These are phyloP conservation scores for Gambusia yucatana DNA, from an alignment of 2,797 vertebrate genomes.

Conservation along the genomic window DNA sequence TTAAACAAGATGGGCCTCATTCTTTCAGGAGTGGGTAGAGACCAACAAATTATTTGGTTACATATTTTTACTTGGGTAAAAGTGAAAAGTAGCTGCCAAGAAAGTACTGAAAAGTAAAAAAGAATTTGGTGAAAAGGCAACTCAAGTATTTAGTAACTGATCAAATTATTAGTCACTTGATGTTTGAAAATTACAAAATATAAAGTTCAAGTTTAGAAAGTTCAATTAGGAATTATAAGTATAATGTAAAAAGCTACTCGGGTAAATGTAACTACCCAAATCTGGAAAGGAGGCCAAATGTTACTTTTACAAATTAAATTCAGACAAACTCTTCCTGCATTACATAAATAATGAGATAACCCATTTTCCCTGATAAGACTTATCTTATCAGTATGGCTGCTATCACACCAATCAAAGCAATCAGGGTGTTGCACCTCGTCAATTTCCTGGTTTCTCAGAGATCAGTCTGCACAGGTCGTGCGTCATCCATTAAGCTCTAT, in stretches of 20 bases:
- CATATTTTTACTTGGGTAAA: too few species aligned
- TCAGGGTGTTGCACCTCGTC: background rate
- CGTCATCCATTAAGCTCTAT: constrained; percentile 56
- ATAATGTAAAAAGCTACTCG: too few species aligned
- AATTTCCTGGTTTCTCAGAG: background rate
- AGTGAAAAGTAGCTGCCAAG: too few species aligned
- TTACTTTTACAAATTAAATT: background rate
- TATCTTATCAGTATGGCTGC: background rate
- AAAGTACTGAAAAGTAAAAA: too few species aligned
- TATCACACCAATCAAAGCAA: background rate
- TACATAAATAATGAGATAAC: background rate
- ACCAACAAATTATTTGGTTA: too few species aligned
- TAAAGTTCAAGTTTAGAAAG: too few species aligned
- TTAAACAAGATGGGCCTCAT: background rate
- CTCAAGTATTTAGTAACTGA: too few species aligned
- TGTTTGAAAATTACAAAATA: too few species aligned
- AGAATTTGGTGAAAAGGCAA: too few species aligned
- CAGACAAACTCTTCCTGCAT: background rate
- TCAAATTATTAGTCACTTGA: too few species aligned
- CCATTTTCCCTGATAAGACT: background rate
- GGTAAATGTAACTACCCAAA: too few species aligned
- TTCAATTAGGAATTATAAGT: too few species aligned
- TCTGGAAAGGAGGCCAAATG: background rate
- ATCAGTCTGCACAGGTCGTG: constrained; percentile 7
- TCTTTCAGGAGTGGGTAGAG: background rate